Evolutionary conservation across 1,140 invertebrate species (phyloP).

Genomic region (Trinorchestia longiramus): DNA sequence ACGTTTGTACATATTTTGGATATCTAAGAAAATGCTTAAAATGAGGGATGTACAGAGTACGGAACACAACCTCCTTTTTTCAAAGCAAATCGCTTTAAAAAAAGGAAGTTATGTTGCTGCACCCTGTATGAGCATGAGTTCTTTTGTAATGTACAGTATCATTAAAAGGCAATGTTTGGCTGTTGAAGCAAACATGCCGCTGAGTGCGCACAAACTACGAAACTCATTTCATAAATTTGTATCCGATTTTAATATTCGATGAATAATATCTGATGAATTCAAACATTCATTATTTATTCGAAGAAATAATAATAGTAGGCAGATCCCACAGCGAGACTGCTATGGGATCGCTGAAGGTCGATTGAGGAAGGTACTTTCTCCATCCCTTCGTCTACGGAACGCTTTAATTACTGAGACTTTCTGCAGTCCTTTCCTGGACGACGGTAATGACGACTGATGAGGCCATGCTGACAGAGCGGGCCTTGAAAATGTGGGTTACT

Average conservation of each 20-base stretch:
- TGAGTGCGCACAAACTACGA: background rate
- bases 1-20: background rate
- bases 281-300: background rate
- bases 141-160: too few species aligned
- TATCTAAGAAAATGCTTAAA: background rate
- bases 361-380: background rate
- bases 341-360: background rate
- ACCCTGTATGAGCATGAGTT: too few species aligned
- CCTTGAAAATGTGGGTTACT: background rate
- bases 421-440: background rate
- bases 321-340: background rate
- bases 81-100: too few species aligned
- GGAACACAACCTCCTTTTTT: too few species aligned
- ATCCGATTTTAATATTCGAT: too few species aligned
- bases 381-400: background rate
- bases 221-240: background rate
- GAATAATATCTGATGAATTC: too few species aligned
- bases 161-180: too few species aligned
- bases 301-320: background rate
- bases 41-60: background rate
- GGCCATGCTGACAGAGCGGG: background rate
- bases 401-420: background rate
- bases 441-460: background rate
- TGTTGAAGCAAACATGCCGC: background rate
- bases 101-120: too few species aligned